Evolutionary conservation across 2,113 vertebrate genomes (phyloP), one percentile per base, ranked within the genome.

Genomic region (Elaphurus davidianus): DNA sequence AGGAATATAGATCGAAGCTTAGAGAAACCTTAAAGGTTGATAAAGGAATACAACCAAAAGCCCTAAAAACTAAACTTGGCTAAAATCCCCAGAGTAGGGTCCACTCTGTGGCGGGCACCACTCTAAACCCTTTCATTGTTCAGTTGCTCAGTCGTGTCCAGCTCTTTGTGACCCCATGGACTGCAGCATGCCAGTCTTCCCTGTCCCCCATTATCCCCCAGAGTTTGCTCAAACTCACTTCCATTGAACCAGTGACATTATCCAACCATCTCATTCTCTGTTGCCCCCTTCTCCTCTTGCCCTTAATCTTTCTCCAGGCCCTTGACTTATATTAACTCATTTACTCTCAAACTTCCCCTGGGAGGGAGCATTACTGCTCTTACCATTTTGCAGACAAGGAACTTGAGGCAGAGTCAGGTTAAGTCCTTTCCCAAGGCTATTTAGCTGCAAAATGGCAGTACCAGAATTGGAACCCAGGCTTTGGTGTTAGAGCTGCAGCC

Each of bases 31-130:
- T 74, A 57, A 64, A 57, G 36, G 50, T n/a, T 28, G 50, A 33
- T n/a, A n/a, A 57, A 85, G 14, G 36, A 84, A 67, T 79, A 43
- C 9, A 52, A 10, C 1, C 16, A 84, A 36, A 74, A 84, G 7
- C 28, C 45, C 45, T 36, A 60, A 79, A 28, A 54, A 45, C 16
- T 45, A 76, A 54, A 52, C 40, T 21, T 60, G 43, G 60, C 36
- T 88, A 62, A 76, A 40, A 76, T 52, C 60, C 59, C 7, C 67
- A 71, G 17, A 12, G 5, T n/a, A 52, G 27, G 30, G 28, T 5
- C 33, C n/a, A 43, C 59, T 8, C 5, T 15, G 21, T 17, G 50
- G 8, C 11, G 0, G 11, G 19, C 2, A 0, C 11, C 36, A 36
- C 27, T 91, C 17, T 8, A 67, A 21, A 21, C 64, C 64, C 64